Conservation (phyloP, 2,113 vertebrate species). For the Corythaeola cristata region DNA sequence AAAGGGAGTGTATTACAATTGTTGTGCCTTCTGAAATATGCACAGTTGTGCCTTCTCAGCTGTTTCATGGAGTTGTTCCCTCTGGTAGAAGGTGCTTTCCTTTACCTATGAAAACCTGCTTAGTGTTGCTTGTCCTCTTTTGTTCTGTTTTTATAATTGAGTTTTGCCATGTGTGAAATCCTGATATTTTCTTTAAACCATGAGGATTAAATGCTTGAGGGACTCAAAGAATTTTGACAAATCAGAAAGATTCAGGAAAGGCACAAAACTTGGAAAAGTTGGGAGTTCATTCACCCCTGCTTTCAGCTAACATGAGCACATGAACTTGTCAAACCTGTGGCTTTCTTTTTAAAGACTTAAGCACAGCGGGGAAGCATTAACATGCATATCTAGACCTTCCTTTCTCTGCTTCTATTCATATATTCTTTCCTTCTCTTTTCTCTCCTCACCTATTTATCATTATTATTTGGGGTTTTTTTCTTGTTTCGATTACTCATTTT, state of each 20-base stretch:
- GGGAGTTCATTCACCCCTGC: background rate
- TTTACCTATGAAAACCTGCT: background rate
- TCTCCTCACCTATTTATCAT: background rate
- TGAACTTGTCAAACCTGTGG: background rate
- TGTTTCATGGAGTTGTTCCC: background rate
- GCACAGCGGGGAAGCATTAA: background rate
- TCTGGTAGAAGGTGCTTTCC: background rate
- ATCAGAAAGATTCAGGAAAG: background rate
- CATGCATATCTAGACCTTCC: background rate
- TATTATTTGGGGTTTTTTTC: background rate
- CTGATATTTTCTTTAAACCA: slow-evolving; percentile 1
- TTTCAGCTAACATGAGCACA: background rate
- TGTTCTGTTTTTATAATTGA: slow-evolving; percentile 40
- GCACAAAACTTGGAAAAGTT: background rate
- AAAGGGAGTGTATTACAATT: background rate
- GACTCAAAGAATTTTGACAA: background rate
- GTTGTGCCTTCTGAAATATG: background rate
- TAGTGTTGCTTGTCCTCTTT: slow-evolving; percentile 2
- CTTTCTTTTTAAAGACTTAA: background rate
- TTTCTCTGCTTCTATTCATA: background rate
- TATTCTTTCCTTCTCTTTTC: background rate
- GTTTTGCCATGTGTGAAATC: slow-evolving; percentile 33
- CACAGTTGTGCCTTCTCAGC: background rate
- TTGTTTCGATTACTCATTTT: background rate
- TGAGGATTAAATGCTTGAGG: background rate